Base-by-base conservation (phyloP, 2,113 vertebrate genomes). In the Crypturellus undulatus region DNA sequence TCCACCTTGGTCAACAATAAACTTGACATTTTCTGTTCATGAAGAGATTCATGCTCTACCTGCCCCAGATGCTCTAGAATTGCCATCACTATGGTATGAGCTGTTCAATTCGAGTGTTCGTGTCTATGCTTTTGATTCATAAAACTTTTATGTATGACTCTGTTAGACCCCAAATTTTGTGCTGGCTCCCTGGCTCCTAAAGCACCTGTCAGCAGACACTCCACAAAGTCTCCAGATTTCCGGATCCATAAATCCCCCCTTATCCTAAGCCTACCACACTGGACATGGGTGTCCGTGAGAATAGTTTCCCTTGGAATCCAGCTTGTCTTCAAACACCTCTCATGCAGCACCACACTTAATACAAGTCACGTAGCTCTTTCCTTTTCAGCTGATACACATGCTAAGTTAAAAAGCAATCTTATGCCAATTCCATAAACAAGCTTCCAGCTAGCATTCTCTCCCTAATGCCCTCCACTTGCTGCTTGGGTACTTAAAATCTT, bases 401-500 rank as follows among this genome's bases (percentile, higher is more conserved):
- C 60, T 42, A 30, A 92, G 77, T 85, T 72, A 70, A 94, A 96
- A 89, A 76, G 78, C 78, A 87, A 65, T 72, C 87, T 70, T 25
- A 69, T 70, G 82, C 93, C 90, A 93, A 56, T 89, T 78, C 70
- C 84, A 85, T 36, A 79, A 94, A 81, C 78, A 95, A 96, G 32
- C 72, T 93, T 79, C 90, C 87, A 93, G 89, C 75, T 42, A 73
- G 45, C 65, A 59, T 90, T 62, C 34, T 92, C 92, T 94, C 76
- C 70, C 65, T 91, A 87, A 96, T 91, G 91, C 63, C 68, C 64
- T 89, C 87, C 26, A 2, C 68, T 92, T 65, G 58, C 59, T 86
- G 72, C 42, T 34, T 51, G 67, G 58, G 28, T 63, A 76, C 85
- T 96, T 84, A 83, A 92, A 93, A 82, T 80, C 92, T 89, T 82